Conservation (phyloP, 2,113 vertebrate genomes). For the Xiphophorus maculatus region DNA sequence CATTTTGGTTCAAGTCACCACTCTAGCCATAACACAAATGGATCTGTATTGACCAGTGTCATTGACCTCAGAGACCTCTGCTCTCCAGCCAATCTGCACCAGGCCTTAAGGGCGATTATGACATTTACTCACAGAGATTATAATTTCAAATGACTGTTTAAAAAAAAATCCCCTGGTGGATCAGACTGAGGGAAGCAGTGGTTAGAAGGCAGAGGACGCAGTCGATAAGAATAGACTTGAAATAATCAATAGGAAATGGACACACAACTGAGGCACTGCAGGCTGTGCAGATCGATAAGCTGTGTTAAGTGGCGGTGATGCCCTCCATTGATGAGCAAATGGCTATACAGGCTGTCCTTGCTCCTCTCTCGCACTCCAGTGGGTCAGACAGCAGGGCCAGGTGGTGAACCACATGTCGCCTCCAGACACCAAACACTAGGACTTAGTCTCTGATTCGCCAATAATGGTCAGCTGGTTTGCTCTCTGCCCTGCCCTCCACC, state of each 20-base stretch:
- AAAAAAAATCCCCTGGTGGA: slow-evolving; percentile 80
- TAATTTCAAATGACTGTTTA: slow-evolving; percentile 87
- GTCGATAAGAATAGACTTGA: slow-evolving; percentile 83
- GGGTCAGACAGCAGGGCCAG: slow-evolving; percentile 75
- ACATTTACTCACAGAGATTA: slow-evolving; percentile 85
- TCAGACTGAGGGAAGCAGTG: slow-evolving; percentile 54
- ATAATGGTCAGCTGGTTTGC: slow-evolving; percentile 69
- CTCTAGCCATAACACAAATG: slow-evolving; percentile 65
- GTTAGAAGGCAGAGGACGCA: slow-evolving; percentile 59
- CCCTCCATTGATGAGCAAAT: slow-evolving; percentile 82
- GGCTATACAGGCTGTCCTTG: slow-evolving; percentile 73
- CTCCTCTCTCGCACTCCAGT: slow-evolving; percentile 61
- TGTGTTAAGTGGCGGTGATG: slow-evolving; percentile 84
- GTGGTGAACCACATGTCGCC: slow-evolving; percentile 80
- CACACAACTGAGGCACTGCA: slow-evolving; percentile 79
- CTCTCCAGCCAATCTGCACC: slow-evolving; percentile 75
- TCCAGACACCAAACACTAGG: slow-evolving; percentile 70
- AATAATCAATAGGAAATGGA: slow-evolving; percentile 86
- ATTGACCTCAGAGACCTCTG: slow-evolving; percentile 75
- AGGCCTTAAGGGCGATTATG: slow-evolving; percentile 83
- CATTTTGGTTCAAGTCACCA: slow-evolving; percentile 53
- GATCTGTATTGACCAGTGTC: slow-evolving; percentile 77
- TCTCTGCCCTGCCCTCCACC: slow-evolving; percentile 70
- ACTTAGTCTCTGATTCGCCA: slow-evolving; percentile 60
- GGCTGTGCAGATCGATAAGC: slow-evolving; percentile 79